Evolutionary conservation across 2,797 vertebrate genomes (phyloP).

Genomic region (Dromococcyx pavoninus): DNA sequence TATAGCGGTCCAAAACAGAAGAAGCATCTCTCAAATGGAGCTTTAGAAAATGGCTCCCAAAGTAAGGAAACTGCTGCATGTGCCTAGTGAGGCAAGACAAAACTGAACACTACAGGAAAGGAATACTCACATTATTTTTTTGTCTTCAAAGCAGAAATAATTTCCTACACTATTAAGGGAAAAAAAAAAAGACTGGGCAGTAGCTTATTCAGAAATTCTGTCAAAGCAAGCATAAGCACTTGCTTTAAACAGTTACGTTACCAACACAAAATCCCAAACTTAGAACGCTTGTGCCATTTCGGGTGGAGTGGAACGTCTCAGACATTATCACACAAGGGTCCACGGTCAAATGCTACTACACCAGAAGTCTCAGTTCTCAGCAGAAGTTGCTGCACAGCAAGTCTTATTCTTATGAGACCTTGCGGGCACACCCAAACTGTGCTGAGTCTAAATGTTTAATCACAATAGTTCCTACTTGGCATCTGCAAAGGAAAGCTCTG

Average conservation of each 20-base stretch:
- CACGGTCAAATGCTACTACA: neutral
- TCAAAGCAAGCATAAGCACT: neutral
- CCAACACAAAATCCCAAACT: neutral
- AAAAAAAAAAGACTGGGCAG: too few relatives aligned
- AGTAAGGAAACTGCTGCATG: neutral
- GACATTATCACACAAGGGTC: too few relatives aligned
- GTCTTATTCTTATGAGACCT: neutral
- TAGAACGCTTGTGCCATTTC: neutral
- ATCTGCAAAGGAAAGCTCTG: neutral
- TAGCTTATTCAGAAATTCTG: neutral
- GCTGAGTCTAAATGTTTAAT: neutral
- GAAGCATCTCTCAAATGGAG: neutral
- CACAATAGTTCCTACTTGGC: neutral
- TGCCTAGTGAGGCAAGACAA: neutral
- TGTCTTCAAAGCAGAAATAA: neutral
- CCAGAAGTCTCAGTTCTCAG: neutral
- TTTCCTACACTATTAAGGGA: neutral
- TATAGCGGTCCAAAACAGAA: neutral
- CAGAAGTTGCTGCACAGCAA: neutral
- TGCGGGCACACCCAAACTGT: neutral
- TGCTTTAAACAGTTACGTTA: neutral
- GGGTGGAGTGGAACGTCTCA: neutral
- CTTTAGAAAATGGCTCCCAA: slow-evolving; percentile 40
- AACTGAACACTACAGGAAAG: neutral
- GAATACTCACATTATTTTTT: neutral